Evolutionary conservation across 2,113 vertebrate genomes (phyloP), one percentile per base, ranked within the genome.

Genomic region (Spea multiplicata): DNA sequence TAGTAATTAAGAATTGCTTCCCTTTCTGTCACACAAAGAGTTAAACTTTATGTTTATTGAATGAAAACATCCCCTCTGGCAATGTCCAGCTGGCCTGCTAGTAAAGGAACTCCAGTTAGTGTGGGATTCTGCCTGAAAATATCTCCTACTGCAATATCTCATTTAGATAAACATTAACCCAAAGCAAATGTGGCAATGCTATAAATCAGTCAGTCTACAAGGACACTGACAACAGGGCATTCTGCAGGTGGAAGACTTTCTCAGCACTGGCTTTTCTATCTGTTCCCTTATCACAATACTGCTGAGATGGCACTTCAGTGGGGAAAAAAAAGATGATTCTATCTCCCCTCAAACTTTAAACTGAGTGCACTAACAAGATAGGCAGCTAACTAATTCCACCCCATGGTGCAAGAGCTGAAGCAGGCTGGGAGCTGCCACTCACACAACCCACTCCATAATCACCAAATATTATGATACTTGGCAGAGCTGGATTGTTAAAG

Each of bases 111-210:
- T 16, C 30, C 64, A 4, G 17, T 76, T 75, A 69, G 81, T 65
- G 62, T 55, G 80, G 86, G 83, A 84, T 81, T 82, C 77, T 83
- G 76, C 82, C 50, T 12, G 9, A 72, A 76, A 83, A 71, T 74
- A 72, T 46, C 57, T 81, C 47, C 49, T 57, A 8, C 61, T 44
- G 66, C 69, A 74, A 87, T 88, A 90, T 89, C 85, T 85, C 87
- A 80, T 74, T 85, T 86, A 87, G 92, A 87, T 91, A 94, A 95
- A 95, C 86, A 96, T 95, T 95, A 97, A 95, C 95, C 91, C 91
- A 94, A 85, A 89, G 85, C 86, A 92, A 93, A 89, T 83, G 88
- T 84, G 84, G 87, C 84, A 87, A 82, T 80, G 82, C 74, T 89
- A 94, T 94, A 93, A 95, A 95, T 95, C 93, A 95, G 91, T 86